Base-by-base conservation (phyloP, 2,113 vertebrate genomes). In the Platycercus adscitus region DNA sequence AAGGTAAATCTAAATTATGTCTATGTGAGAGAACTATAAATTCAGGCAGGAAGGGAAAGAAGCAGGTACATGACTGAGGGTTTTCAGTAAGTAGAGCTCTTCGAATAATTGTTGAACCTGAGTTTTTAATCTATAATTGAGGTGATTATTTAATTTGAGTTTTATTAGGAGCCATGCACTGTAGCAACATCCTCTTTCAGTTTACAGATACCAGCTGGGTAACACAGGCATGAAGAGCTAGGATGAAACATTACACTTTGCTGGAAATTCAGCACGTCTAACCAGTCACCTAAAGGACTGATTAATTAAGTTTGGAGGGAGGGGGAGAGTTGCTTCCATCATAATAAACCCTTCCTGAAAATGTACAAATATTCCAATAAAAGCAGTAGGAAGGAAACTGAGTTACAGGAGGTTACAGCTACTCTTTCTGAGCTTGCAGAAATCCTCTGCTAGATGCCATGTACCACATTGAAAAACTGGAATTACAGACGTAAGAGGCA, bases 81-180 rank as follows among this genome's bases (percentile, higher is more conserved):
- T 69, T 95, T 93, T 94, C 55, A 89, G 13, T 68, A 94, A 92
- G 70, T 33, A 71, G 47, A 93, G 46, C 68, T 87, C 47, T 89
- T 80, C 35, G 29, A 65, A 72, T 76, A 92, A 94, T 85, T 96
- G 86, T 82, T 93, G 71, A 96, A 89, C 83, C 60, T 68, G 58
- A 89, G 64, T 89, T 95, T 96, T 86, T 96, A 93, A 92, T 96
- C 82, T 90, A 50, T 94, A 97, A 94, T 86, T 95, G 93, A 91
- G 76, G 76, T 81, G 84, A 91, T 95, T 93, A 91, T 66, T 94
- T 96, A 91, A 95, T 95, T 95, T 81, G 31, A 86, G 91, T 96
- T 94, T 95, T 91, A 95, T 95, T 87, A 97, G 76, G 81, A 96
- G 61, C 21, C 49, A 64, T 69, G 61, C 47, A 92, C 71, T 91